Evolutionary conservation across 1,140 invertebrate genomes (phyloP).

Genomic region (Neodiprion virginianus): DNA sequence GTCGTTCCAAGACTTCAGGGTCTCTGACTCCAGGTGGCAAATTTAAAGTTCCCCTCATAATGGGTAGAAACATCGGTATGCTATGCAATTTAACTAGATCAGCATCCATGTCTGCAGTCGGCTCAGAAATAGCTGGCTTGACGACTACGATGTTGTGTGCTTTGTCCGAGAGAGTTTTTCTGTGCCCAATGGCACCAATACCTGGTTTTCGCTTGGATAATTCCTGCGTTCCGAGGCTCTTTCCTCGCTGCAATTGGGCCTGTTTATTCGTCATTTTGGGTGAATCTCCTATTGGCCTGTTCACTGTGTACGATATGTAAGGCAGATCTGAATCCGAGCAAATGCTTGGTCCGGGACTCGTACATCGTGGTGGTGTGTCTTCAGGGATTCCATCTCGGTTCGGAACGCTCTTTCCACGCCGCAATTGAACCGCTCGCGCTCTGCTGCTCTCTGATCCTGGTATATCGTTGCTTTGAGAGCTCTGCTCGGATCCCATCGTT

Average conservation of each 20-base stretch:
- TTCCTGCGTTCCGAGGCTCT: constrained; percentile 50
- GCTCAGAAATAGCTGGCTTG: constrained; percentile 71
- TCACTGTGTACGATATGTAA: constrained; percentile 94
- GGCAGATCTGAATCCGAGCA: constrained; percentile 91
- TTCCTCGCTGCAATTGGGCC: constrained; percentile 55
- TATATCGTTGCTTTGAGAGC: constrained; percentile 52
- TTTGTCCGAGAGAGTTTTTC: constrained; percentile 43
- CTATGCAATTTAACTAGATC: constrained; percentile 79
- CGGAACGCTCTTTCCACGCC: constrained; percentile 66
- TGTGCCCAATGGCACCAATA: constrained; percentile 37
- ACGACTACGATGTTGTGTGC: constrained; percentile 85
- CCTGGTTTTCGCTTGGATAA: constrained; percentile 50
- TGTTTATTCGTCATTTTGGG: constrained; percentile 76
- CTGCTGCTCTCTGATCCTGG: constrained; percentile 41
- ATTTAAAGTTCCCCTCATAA: constrained; percentile 88
- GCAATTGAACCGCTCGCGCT: constrained; percentile 49
- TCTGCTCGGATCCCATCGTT: constrained; percentile 69
- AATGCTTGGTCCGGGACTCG: constrained; percentile 83
- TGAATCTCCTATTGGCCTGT: constrained; percentile 88
- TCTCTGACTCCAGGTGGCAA: constrained; percentile 82
- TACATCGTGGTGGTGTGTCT: constrained; percentile 70
- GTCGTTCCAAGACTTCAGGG: constrained; percentile 85
- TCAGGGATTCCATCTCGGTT: constrained; percentile 58
- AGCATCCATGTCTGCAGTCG: constrained; percentile 76
- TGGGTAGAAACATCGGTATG: constrained; percentile 92